phyloP scores from a whole-genome alignment of 2,888 invertebrate species.

The Drosophila setosimentum region DNA sequence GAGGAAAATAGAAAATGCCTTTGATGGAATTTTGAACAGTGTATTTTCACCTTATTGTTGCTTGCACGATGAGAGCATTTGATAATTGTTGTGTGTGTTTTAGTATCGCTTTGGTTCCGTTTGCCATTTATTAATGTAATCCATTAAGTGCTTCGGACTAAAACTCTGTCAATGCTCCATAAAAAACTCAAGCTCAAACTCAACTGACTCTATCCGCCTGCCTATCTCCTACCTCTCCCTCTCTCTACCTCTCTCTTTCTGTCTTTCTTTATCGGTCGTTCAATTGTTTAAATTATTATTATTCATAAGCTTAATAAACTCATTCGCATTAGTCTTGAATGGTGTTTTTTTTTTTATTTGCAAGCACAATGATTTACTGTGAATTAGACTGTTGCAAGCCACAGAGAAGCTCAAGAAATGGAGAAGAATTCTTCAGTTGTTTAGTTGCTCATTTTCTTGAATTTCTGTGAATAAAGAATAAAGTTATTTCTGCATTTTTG shows the following conservation, averaged over 20 bases:
- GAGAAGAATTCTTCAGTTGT: not conserved
- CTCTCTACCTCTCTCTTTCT: not conserved
- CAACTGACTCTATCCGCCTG: too few species aligned
- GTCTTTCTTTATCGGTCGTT: not conserved
- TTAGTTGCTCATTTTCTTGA: not conserved
- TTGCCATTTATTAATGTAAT: slow-evolving; percentile 51
- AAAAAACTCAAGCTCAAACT: slow-evolving; percentile 76
- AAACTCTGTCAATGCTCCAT: slow-evolving; percentile 73
- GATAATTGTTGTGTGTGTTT: not conserved
- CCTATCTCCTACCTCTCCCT: too few species aligned
- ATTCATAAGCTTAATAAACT: slow-evolving; percentile 6
- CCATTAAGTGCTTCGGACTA: slow-evolving; percentile 51
- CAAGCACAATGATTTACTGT: slow-evolving; percentile 49
- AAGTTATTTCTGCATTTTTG: not conserved
- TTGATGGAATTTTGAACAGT: not conserved
- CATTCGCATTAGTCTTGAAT: slow-evolving; percentile 30
- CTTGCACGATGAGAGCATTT: slow-evolving; percentile 24
- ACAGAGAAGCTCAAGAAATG: slow-evolving; percentile 17
- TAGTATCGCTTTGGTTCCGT: slow-evolving; percentile 35
- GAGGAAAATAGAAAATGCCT: not conserved
- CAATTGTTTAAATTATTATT: slow-evolving; percentile 36
- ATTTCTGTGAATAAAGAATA: not conserved
- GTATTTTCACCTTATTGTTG: too few species aligned
- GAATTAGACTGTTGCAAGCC: slow-evolving; percentile 62
- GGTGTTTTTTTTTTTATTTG: slow-evolving; percentile 25